phyloP scores from a whole-genome alignment of 2,113 vertebrate species.

The Cyprinus carpio region DNA sequence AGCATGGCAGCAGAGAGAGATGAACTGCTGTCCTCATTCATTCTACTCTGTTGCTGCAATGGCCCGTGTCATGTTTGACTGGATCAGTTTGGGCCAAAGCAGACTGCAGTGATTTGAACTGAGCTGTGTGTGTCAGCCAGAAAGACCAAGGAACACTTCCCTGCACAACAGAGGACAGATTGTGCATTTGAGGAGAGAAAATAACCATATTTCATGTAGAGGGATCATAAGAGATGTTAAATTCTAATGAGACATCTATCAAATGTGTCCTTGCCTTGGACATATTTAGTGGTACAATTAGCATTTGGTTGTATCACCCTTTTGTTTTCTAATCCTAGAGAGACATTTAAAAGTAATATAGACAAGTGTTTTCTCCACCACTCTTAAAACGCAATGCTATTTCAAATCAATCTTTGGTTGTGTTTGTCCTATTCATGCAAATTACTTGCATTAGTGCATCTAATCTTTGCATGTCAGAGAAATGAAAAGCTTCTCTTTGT shows the following conservation, averaged over 20 bases:
- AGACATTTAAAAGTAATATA: background rate
- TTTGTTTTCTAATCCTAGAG: background rate
- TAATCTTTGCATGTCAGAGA: constrained; percentile 23
- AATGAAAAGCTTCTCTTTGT: constrained; percentile 20
- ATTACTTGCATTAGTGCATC: background rate
- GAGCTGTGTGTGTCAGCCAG: constrained; percentile 26
- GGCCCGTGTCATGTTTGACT: constrained; percentile 47
- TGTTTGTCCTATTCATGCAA: background rate
- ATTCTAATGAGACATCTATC: background rate
- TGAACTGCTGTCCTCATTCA: constrained; percentile 45
- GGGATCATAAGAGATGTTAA: background rate
- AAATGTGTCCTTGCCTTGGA: background rate
- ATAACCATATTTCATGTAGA: background rate
- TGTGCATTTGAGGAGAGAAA: background rate
- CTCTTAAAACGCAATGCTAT: background rate
- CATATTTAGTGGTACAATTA: background rate
- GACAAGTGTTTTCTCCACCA: background rate
- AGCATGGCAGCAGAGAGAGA: constrained; percentile 36
- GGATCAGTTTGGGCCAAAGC: constrained; percentile 44
- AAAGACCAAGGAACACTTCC: background rate
- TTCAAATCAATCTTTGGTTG: background rate
- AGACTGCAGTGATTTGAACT: constrained; percentile 40
- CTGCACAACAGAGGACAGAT: background rate
- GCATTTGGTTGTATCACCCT: background rate
- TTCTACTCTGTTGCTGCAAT: constrained; percentile 34